Evolutionary conservation across 2,888 invertebrate species (phyloP).

Genomic region (Seladonia tumulorum): DNA sequence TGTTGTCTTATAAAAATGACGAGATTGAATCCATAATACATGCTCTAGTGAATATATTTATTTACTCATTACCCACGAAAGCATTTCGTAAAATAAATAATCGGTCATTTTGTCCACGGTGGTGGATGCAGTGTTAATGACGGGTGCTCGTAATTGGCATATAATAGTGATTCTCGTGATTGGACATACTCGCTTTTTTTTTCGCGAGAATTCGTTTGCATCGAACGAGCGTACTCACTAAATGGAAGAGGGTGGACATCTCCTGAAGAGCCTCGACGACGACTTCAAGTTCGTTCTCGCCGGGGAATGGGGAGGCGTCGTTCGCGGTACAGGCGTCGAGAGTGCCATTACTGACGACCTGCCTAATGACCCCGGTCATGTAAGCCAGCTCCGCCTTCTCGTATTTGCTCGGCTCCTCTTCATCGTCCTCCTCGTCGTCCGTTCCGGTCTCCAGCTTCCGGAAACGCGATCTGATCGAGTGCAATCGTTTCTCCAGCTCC

Average conservation of each 20-base stretch:
- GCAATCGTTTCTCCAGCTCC: constrained; percentile 81
- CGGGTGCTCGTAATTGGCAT: not conserved
- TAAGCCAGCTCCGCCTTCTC: constrained; percentile 77
- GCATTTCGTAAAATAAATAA: too few species aligned
- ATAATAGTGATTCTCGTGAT: not conserved
- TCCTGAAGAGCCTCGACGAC: constrained; percentile 71
- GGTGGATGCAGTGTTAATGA: not conserved
- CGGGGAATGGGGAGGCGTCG: constrained; percentile 56
- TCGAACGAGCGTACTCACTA: constrained; percentile 65
- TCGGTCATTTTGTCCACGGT: too few species aligned
- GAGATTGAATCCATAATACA: too few species aligned
- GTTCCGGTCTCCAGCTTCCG: constrained; percentile 77
- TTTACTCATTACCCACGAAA: too few species aligned
- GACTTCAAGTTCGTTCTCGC: constrained; percentile 69
- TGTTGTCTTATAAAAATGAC: too few species aligned
- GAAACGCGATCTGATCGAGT: constrained; percentile 78
- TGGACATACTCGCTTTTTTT: not conserved
- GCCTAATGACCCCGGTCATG: constrained; percentile 77
- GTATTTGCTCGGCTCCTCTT: constrained; percentile 74
- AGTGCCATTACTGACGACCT: constrained; percentile 79
- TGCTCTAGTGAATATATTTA: too few species aligned
- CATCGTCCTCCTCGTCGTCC: constrained; percentile 75
- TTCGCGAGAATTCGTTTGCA: not conserved
- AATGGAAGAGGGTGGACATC: constrained; percentile 67
- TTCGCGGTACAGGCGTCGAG: constrained; percentile 73